Base-by-base conservation (phyloP, 2,797 vertebrate genomes). In the Gambusia yucatana region DNA sequence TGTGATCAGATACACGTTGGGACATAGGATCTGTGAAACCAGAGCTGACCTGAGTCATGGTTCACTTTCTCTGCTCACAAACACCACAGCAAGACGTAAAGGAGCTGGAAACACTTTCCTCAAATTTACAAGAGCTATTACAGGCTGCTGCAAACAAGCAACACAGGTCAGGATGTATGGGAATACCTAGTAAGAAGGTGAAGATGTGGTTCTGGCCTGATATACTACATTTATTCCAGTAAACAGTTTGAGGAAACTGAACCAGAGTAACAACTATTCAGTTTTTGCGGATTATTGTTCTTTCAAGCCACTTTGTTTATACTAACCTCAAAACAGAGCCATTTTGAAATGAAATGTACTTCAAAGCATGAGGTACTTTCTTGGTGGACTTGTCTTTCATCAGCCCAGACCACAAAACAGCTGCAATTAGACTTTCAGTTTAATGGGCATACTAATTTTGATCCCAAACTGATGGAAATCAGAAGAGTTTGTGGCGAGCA, bases 1-100 rank as follows among this genome's bases (percentile, higher is more conserved):
- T 67, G 70, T 78, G 84, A 6, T 44, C 7, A 72, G 79, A 73
- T 78, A 28, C 6, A 39, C 69, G 79, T 61, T 46, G 74, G 86
- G 91, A 90, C 85, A 93, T 30, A 78, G 75, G 91, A 93, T 91
- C 91, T 71, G 82, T 44, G 93, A 91, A 94, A 94, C 90, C 52
- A 72, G 88, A 94, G 88, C 89, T 75, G 76, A 82, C 86, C 76
- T 43, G 76, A 79, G 84, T 88, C 89, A 86, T 7, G 83, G 84
- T 85, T 91, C 89, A 92, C 93, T 94, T 92, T 94, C 93, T 76
- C 92, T 73, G 70, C 83, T 86, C 80, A 83, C 87, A 81, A 89
- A 86, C 85, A 67, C 52, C 1, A 83, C 75, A 81, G 73, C 20
- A 28, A 48, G 76, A 80, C 0, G 28, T 80, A 77, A 73, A 44